Evolutionary conservation across 1,140 invertebrate species (phyloP).

Genomic region (Antheraea mylitta): DNA sequence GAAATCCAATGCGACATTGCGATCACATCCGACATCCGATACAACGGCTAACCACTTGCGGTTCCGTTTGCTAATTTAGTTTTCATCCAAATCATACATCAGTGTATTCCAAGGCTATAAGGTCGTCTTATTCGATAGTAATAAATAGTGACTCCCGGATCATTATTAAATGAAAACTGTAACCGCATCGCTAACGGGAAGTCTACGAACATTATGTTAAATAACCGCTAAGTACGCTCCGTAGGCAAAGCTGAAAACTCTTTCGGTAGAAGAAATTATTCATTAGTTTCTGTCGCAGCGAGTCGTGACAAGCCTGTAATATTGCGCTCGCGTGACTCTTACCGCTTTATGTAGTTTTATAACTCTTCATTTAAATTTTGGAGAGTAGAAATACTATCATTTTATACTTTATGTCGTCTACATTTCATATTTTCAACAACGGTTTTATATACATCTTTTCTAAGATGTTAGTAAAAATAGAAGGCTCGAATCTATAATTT

Average conservation of each 20-base stretch:
- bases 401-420: no score
- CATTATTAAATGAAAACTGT: background rate
- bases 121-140: background rate
- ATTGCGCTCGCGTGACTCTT: background rate
- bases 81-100: no score
- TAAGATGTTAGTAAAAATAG: no score
- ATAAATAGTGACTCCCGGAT: background rate
- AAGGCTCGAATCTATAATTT: no score
- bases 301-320: conserved; percentile 12
- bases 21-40: no score
- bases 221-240: conserved; percentile 19
- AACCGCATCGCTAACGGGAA: background rate
- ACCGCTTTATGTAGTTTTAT: background rate
- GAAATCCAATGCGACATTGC: no score
- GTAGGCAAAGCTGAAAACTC: conserved; percentile 31
- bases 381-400: background rate
- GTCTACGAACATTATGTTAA: conserved; percentile 17
- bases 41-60: no score
- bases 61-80: no score
- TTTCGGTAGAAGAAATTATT: conserved; percentile 34
- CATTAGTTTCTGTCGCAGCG: conserved; percentile 28
- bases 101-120: background rate
- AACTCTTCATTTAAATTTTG: background rate
- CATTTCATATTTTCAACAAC: no score
- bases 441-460: no score